These are phyloP conservation scores for Enteromius treurensis DNA, from an alignment of 2,797 vertebrate species.

Conservation along the genomic window DNA sequence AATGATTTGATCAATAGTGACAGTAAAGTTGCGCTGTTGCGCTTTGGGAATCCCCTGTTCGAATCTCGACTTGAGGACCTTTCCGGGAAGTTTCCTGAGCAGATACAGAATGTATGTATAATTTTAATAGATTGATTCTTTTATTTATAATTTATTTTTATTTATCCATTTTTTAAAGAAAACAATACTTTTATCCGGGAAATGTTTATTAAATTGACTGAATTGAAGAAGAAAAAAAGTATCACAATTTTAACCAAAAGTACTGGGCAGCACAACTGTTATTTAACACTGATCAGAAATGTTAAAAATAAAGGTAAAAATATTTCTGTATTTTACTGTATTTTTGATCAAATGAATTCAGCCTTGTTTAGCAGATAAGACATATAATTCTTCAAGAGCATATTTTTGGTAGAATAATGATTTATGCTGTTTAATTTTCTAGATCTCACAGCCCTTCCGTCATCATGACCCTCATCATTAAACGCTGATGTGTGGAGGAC, in stretches of 20 bases:
- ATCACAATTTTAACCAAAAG: neutral
- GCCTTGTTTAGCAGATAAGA: neutral
- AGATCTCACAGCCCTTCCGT: neutral
- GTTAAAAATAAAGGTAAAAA: neutral
- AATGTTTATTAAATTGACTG: too few species aligned
- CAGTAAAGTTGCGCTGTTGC: too few species aligned
- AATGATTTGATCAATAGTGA: neutral
- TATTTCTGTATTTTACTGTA: neutral
- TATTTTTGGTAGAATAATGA: neutral
- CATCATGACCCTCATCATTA: conserved; percentile 13
- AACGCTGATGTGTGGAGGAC: neutral
- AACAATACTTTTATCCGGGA: too few species aligned
- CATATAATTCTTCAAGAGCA: neutral
- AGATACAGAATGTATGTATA: too few species aligned
- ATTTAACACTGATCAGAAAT: neutral
- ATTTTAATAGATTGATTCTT: too few species aligned
- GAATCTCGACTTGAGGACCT: too few species aligned
- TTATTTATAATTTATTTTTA: too few species aligned
- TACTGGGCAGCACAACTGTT: neutral
- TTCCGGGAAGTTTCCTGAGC: too few species aligned
- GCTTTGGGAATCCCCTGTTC: too few species aligned
- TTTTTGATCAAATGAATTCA: neutral
- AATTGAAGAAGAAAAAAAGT: neutral
- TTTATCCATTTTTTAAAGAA: too few species aligned
- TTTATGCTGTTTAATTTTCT: neutral